A percentile compares a stretch with the other conserved stretches of the same genome.
phyloP scores from a whole-genome alignment of 2,888 invertebrate species.

The Barypeithes pellucidus region DNA sequence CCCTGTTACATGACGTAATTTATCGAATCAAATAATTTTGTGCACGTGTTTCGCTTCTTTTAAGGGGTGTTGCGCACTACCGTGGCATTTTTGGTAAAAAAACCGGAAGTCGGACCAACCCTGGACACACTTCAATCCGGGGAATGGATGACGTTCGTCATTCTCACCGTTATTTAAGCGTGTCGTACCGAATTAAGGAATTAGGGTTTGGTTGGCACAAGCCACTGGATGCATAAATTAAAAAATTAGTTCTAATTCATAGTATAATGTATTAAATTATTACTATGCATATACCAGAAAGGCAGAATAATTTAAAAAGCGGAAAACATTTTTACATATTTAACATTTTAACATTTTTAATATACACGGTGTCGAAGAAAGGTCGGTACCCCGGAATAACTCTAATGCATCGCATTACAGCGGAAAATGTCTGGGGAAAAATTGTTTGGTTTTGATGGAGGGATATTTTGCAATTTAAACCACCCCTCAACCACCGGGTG shows the following conservation, averaged over 20 bases:
- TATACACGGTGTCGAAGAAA: too few relatives aligned
- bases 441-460: too few relatives aligned
- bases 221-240: conserved; percentile 28
- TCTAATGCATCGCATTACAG: too few relatives aligned
- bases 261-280: too few relatives aligned
- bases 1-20: conserved; percentile 39
- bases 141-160: conserved; percentile 45
- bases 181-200: conserved; percentile 46
- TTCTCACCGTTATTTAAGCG: conserved; percentile 50
- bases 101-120: conserved; percentile 59
- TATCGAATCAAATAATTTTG: conserved; percentile 50
- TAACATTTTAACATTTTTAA: too few relatives aligned
- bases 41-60: conserved; percentile 57
- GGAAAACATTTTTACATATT: too few relatives aligned
- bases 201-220: conserved; percentile 44
- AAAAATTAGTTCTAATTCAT: neutral
- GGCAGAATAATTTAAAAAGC: too few relatives aligned
- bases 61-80: conserved; percentile 57
- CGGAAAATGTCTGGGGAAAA: too few relatives aligned
- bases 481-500: too few relatives aligned
- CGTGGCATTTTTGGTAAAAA: conserved; percentile 55
- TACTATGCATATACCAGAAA: too few relatives aligned
- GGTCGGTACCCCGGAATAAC: too few relatives aligned
- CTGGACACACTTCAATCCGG: conserved; percentile 58
- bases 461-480: too few relatives aligned